Evolutionary conservation across 2,797 vertebrate genomes (phyloP), one percentile per base, ranked within the genome.

Genomic region (Menidia menidia): DNA sequence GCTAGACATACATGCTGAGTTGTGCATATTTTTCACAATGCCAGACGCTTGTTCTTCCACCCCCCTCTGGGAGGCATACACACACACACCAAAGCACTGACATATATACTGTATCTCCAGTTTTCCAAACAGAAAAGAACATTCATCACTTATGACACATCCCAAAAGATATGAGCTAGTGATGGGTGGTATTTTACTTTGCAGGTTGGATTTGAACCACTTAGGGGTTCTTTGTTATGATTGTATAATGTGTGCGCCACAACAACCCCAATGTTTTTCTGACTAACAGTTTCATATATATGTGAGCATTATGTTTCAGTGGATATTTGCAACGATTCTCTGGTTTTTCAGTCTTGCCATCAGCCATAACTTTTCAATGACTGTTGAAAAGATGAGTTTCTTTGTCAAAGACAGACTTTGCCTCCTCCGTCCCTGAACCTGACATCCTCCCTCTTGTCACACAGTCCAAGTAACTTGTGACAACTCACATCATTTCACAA

Each of bases 381-480:
- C 12, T 15, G 31, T 16, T 57, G 30, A 66, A 57, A 60, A 57
- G 18, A 25, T n/a, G 14, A 4, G 25, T 41, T 43, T 57, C 14
- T 57, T 64, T 75, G 80, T 81, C 84, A 83, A 82, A 81, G 71
- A 87, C 48, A 84, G 72, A 77, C 33, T 65, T 59, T 65, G 41
- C 80, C 59, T 71, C 32, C 57, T 78, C 68, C 69, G 69, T 85
- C 68, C 62, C 78, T 76, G 56, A 88, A 68, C 77, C 71, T 80
- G 59, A 86, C 86, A 82, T 79, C 68, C 42, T n/a, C 79, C 76
- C 43, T 60, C 71, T 81, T 90, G 87, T 92, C 87, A 87, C 88
- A 91, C 51, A 87, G 89, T 86, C 30, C 66, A 56, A 80, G 48
- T 33, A 79, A 85, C 90, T 87, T 90, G 88, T 90, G 90, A 91